Conservation (phyloP, 2,888 invertebrate species). For the Drosophila helvetica region DNA sequence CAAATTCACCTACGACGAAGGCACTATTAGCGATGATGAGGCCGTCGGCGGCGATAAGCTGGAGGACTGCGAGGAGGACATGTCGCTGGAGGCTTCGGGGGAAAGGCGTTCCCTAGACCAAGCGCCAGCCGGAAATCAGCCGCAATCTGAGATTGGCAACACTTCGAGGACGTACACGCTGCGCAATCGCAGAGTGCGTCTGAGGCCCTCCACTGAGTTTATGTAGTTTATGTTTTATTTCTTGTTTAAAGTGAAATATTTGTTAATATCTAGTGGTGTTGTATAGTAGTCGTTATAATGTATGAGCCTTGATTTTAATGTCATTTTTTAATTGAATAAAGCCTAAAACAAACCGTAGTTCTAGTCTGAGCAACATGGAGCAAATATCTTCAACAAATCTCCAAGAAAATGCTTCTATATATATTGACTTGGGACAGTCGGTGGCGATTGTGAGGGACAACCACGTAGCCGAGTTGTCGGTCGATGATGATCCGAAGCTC, state of each 20-base stretch:
- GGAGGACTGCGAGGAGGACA: conserved; percentile 61
- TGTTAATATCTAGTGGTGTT: not conserved
- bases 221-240: conserved; percentile 29
- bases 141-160: not conserved
- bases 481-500: conserved; percentile 49
- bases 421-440: conserved; percentile 46
- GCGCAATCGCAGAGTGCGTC: conserved; percentile 50
- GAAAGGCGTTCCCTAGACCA: conserved; percentile 12
- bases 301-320: conserved; percentile 1
- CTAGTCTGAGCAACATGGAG: no score
- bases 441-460: conserved; percentile 43
- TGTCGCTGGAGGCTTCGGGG: conserved; percentile 44
- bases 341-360: not conserved
- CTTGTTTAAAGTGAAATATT: conserved; percentile 16
- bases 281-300: conserved; percentile 1
- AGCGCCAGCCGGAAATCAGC: not conserved
- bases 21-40: conserved; percentile 45
- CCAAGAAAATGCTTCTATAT: conserved; percentile 25
- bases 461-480: conserved; percentile 18
- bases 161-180: conserved; percentile 44
- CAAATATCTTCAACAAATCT: no score
- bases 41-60: conserved; percentile 34
- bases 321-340: no score
- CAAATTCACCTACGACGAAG: conserved; percentile 73
- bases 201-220: conserved; percentile 49